Evolutionary conservation across 2,113 vertebrate genomes (phyloP), one percentile per base, ranked within the genome.

Genomic region (Xiphophorus couchianus): DNA sequence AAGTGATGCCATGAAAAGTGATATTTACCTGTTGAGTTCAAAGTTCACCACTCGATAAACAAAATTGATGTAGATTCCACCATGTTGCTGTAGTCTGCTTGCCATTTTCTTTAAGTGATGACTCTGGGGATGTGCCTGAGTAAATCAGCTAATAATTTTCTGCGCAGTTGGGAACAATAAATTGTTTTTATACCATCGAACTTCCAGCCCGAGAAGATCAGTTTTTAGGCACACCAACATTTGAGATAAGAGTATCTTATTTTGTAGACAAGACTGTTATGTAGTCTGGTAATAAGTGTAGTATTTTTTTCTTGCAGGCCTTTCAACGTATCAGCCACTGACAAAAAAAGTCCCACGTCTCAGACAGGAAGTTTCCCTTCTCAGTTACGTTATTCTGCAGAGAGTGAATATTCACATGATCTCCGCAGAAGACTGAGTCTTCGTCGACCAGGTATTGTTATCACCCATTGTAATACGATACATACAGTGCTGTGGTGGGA

Each of bases 381-480:
- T 4, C 72, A 62, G 19, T 73, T 67, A 42, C 68, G 72, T 3
- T 80, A 75, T 70, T 85, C 87, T 63, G 71, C 58, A 0, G 84
- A 85, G n/a, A 64, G 58, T 64, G 28, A 25, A 29, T 27, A 73
- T 62, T 86, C 73, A 1, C 80, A 77, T 3, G 75, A 83, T n/a
- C 72, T 74, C 2, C 64, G 29, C 81, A 83, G 71, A 77, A 90
- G 82, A 72, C 83, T 94, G 62, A 93, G 91, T 51, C 86, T 92
- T 27, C 69, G 93, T 71, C 92, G 93, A 84, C 93, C 94, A 82
- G 94, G 94, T 95, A 73, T 29, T 11, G 3, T 31, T 28, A 66
- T 28, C 2, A 71, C n/a, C 61, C 37, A 2, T 61, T 44, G 62
- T 28, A 60, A 39, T 9, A 2, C 1, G 48, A 28, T 22, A 42